Conservation (phyloP, 2,888 invertebrate genomes). For the Dynastes tityus region DNA sequence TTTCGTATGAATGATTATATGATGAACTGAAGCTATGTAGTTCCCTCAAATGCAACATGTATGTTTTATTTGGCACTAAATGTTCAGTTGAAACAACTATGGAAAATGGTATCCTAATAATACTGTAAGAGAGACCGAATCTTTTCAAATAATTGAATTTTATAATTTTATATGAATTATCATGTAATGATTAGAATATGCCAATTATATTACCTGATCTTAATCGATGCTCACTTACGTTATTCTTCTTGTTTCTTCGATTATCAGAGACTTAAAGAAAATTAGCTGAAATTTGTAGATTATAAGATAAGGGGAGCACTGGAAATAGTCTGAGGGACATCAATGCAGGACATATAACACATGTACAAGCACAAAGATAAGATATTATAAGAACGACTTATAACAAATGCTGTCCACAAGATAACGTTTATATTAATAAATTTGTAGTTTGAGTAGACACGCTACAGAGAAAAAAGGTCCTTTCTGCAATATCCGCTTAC, state of each 20-base stretch:
- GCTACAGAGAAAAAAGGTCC: background rate
- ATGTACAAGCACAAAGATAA: slow-evolving; percentile 22
- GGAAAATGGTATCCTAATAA: too few species aligned
- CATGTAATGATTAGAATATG: background rate
- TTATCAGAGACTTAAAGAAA: slow-evolving; percentile 3
- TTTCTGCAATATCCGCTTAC: background rate
- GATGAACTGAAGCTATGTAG: too few species aligned
- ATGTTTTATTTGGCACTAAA: too few species aligned
- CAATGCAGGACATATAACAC: slow-evolving; percentile 29
- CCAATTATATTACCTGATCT: slow-evolving; percentile 19
- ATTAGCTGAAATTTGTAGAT: slow-evolving; percentile 27
- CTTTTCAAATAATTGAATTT: too few species aligned
- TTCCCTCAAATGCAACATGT: too few species aligned
- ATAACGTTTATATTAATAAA: too few species aligned
- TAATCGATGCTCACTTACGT: slow-evolving; percentile 9
- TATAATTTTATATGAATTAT: background rate
- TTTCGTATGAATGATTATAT: too few species aligned
- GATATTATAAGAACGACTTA: background rate
- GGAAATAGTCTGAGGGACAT: slow-evolving; percentile 4
- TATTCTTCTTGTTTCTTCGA: slow-evolving; percentile 18
- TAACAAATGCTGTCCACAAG: background rate
- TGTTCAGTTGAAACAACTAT: too few species aligned
- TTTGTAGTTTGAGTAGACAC: too few species aligned
- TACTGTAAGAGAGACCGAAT: too few species aligned
- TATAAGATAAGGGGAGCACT: background rate